Base-by-base conservation (phyloP, 30 jellyfish, hydroid and myxozoan genomes). In the Morbakka virulenta region DNA sequence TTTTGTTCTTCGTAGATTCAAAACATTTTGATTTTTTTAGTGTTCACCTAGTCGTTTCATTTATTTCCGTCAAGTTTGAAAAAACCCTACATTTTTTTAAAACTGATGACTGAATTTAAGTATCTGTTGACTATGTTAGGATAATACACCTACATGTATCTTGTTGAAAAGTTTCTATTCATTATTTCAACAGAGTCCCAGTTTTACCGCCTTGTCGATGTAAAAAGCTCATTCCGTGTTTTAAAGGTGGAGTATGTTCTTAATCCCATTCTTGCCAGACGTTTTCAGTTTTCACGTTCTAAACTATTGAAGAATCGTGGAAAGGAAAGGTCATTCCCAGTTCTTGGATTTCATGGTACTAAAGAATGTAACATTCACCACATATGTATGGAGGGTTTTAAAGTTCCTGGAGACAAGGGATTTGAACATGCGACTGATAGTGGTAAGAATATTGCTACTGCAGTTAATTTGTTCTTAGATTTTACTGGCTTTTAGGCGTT, bases 301-400 rank as follows among this genome's bases (percentile, higher is more conserved):
- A 64, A 70, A 30, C 74, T 84, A 51, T 36, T 26, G n/a, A 77
- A 76, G 4, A 66, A 25, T 22, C 77, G 95, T 17, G 85, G 95
- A 1, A 80, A 74, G 24, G 95, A 84, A 4, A 52, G 41, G 23
- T 68, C 89, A 2, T 51, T 63, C 21, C 89, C 95, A 26, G 85
- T 84, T 1, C 72, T 84, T 23, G 95, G 89, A 3, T 84, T 84
- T 64, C 95, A 84, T 69, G 95, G 95, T 28, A 84, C 95, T 9
- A 84, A 84, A 51, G 84, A 64, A 41, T 28, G 61, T 17, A 84
- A 84, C 63, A 84, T 84, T 65, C 81, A 67, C 2, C 50, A 85
- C 0, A 84, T 84, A 23, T 84, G 95, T 35, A 73, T 68, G 12
- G 26, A 62, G 2, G 95, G 95, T 11, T 84, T 84, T 67, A 28